These are phyloP conservation scores for Sminthurides aquaticus DNA, from an alignment of 2,888 invertebrate species.

Conservation along the genomic window DNA sequence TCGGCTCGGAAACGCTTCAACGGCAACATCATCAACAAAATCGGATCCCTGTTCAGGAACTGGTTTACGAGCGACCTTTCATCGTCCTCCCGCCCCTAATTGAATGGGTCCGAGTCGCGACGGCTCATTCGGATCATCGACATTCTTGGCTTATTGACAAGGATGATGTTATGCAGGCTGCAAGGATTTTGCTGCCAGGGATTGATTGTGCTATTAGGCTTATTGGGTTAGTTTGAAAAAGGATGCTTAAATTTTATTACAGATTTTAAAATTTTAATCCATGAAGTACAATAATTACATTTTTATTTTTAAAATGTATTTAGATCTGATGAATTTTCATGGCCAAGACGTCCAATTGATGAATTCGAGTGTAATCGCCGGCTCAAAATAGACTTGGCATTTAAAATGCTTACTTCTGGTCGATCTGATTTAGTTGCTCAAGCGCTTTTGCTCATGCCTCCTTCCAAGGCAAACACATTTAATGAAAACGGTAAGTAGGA, in stretches of 20 bases:
- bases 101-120: conserved; percentile 80
- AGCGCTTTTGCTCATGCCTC: conserved; percentile 66
- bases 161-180: conserved; percentile 83
- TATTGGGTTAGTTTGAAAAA: conserved; percentile 51
- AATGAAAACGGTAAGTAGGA: conserved; percentile 37
- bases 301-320: background rate
- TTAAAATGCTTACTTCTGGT: conserved; percentile 71
- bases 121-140: conserved; percentile 73
- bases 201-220: conserved; percentile 80
- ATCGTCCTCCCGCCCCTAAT: conserved; percentile 79
- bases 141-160: conserved; percentile 69
- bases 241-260: background rate
- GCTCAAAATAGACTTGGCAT: conserved; percentile 56
- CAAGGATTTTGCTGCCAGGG: conserved; percentile 72
- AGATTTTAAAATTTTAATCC: background rate
- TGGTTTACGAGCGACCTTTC: conserved; percentile 79
- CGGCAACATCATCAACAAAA: conserved; percentile 29
- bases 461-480: conserved; percentile 51
- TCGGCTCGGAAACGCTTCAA: conserved; percentile 28
- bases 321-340: conserved; percentile 45
- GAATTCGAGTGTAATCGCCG: conserved; percentile 46
- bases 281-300: conserved; percentile 1
- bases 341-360: conserved; percentile 45
- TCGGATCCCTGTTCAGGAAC: conserved; percentile 56
- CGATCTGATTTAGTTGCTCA: conserved; percentile 69